phyloP scores from a whole-genome alignment of 23 tunicate genomes.

The Trididemnum miniatum region DNA sequence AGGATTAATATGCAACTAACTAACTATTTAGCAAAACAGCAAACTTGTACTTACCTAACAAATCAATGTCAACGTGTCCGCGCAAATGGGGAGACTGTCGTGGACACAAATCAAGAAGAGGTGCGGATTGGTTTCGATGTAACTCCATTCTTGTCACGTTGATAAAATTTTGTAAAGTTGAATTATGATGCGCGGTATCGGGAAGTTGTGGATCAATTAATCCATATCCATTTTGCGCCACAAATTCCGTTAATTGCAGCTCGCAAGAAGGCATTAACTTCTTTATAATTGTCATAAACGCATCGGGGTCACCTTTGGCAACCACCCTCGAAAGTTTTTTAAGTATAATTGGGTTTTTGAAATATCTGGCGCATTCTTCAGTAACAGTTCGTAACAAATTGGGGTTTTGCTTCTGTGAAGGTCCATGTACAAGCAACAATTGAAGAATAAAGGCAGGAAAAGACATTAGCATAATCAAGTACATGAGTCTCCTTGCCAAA shows the following conservation, averaged over 20 bases:
- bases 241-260: conserved; percentile 6
- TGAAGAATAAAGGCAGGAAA: conserved; percentile 19
- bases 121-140: not conserved
- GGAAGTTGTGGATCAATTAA: conserved; percentile 7
- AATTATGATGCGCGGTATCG: not conserved
- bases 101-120: conserved; percentile 4
- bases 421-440: conserved; percentile 4
- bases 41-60: conserved; percentile 7
- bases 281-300: conserved; percentile 8
- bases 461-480: not conserved
- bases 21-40: too few relatives aligned
- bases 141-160: not conserved
- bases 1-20: too few relatives aligned
- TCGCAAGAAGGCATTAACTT: conserved; percentile 9
- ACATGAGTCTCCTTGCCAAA: not conserved
- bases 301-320: conserved; percentile 33
- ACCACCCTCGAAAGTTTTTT: conserved; percentile 21
- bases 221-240: conserved; percentile 16
- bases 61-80: conserved; percentile 2
- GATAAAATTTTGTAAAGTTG: not conserved
- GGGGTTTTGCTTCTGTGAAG: not conserved
- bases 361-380: not conserved
- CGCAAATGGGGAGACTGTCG: conserved; percentile 28
- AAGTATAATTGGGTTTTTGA: not conserved
- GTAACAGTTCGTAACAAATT: conserved; percentile 1